Conservation (phyloP, 2,797 vertebrate species). For the Coregonus sp. region DNA sequence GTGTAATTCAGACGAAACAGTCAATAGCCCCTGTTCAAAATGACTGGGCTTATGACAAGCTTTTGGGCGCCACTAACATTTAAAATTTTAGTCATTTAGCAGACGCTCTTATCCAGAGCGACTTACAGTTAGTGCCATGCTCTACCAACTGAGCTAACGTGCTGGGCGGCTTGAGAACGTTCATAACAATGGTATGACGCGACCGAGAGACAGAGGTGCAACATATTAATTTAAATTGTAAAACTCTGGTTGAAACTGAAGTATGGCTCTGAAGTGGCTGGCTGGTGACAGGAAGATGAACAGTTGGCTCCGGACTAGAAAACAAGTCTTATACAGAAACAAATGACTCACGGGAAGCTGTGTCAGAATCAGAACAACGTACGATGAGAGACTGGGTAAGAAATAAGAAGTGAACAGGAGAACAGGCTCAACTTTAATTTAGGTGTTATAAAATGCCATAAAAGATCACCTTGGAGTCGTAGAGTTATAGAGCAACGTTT, state of each 20-base stretch:
- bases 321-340: conserved; percentile 61
- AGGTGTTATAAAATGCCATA: conserved; percentile 16
- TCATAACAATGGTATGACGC: too few relatives aligned
- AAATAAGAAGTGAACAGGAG: conserved; percentile 13
- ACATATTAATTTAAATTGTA: conserved; percentile 60
- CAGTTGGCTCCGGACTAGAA: conserved; percentile 55
- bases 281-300: conserved; percentile 72
- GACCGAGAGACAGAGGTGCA: conserved; percentile 8
- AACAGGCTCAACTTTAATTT: conserved; percentile 48
- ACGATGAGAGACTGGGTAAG: conserved; percentile 65
- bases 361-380: conserved; percentile 24
- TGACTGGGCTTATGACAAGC: too few relatives aligned
- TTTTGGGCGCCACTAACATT: too few relatives aligned
- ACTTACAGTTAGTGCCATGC: too few relatives aligned
- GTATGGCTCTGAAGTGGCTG: conserved; percentile 52
- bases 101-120: too few relatives aligned
- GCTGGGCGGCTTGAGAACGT: too few relatives aligned
- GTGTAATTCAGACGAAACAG: too few relatives aligned
- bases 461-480: conserved; percentile 47
- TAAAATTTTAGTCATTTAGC: too few relatives aligned
- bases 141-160: too few relatives aligned
- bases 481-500: too few relatives aligned
- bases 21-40: too few relatives aligned
- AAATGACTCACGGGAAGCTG: conserved; percentile 60
- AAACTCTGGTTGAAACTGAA: conserved; percentile 63